Conservation (phyloP, 2,888 invertebrate genomes). For the Helicoverpa assulta region DNA sequence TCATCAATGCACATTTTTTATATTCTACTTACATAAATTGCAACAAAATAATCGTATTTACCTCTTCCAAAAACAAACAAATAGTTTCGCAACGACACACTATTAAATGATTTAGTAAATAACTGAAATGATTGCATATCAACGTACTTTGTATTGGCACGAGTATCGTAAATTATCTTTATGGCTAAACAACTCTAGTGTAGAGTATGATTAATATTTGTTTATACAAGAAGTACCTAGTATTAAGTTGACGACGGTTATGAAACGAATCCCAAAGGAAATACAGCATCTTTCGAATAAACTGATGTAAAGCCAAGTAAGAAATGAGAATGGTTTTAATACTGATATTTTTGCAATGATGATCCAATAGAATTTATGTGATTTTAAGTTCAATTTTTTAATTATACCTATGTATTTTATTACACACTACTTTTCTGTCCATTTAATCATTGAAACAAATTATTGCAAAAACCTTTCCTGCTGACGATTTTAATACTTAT, state of each 20-base stretch:
- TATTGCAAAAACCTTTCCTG: too few species aligned
- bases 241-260: not conserved
- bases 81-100: not conserved
- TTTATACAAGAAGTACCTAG: constrained; percentile 1
- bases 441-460: too few species aligned
- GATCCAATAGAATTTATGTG: not conserved
- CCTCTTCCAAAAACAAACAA: not conserved
- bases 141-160: not conserved
- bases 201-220: not conserved
- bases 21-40: too few species aligned
- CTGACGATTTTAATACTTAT: too few species aligned
- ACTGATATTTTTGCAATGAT: not conserved
- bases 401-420: too few species aligned
- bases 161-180: not conserved
- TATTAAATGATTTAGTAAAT: not conserved
- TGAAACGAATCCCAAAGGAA: not conserved
- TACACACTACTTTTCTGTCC: too few species aligned
- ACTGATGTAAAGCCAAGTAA: not conserved
- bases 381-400: too few species aligned
- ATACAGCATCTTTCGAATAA: not conserved
- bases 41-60: too few species aligned
- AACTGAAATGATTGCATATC: not conserved
- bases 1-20: too few species aligned
- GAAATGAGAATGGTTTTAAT: not conserved
- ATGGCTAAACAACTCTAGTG: not conserved